A percentile compares a stretch with the other conserved stretches of the same genome.
Conservation (phyloP, 2,113 vertebrate species). For the Litocranius walleri region DNA sequence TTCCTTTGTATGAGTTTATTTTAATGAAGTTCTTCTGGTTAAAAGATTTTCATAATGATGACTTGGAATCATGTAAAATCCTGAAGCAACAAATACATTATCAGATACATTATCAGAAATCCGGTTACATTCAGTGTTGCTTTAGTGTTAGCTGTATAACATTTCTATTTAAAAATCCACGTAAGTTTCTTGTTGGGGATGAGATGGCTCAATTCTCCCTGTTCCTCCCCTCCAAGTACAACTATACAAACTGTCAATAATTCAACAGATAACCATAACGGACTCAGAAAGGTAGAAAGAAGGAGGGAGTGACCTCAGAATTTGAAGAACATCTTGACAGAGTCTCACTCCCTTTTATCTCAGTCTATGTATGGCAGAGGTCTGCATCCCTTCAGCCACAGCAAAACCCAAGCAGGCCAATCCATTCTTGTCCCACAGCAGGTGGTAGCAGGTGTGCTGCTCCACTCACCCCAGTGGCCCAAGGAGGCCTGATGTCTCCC, state of each 20-base stretch:
- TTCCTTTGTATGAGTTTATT: not conserved
- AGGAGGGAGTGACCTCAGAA: not conserved
- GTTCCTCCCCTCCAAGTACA: not conserved
- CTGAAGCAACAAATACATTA: not conserved
- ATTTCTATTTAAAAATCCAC: not conserved
- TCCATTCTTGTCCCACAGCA: not conserved
- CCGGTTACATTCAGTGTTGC: not conserved
- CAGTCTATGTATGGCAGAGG: not conserved
- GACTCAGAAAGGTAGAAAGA: not conserved
- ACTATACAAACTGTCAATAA: not conserved
- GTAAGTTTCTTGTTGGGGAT: not conserved
- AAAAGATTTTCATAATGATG: not conserved
- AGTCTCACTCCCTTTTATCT: not conserved
- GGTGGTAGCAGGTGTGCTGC: not conserved
- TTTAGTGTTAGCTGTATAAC: not conserved
- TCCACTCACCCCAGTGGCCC: not conserved
- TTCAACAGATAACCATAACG: not conserved
- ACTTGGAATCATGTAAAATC: not conserved
- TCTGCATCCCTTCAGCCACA: not conserved
- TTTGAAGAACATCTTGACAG: not conserved
- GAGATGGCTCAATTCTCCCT: not conserved
- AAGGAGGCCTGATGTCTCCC: not conserved
- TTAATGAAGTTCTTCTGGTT: not conserved
- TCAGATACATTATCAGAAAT: not conserved
- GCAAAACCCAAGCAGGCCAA: not conserved